Evolutionary conservation across 2,797 vertebrate genomes (phyloP), one percentile per base, ranked within the genome.

Genomic region (Notoglanidium macrostoma): DNA sequence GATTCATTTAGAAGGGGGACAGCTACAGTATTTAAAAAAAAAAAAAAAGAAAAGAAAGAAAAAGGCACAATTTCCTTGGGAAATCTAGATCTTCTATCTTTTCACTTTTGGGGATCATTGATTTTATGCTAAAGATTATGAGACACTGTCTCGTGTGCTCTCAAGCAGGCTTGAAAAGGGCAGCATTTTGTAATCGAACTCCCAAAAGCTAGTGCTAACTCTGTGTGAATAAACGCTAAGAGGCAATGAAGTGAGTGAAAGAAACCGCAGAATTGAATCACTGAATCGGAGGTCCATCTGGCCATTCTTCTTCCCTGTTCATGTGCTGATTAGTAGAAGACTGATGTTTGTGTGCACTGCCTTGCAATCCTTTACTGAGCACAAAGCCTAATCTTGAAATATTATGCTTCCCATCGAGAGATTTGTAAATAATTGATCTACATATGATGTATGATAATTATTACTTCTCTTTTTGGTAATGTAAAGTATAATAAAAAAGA

Each of bases 71-170:
- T 32, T 55, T 78, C 83, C 70, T 86, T 17, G 83, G 83, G 87
- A 88, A 89, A 77, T 88, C 17, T 54, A 80, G 82, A 84, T 65
- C 74, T 29, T 1, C 84, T 10, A 61, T 83, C 32, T 76, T 88
- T 83, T 89, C 87, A 61, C 87, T 29, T 6, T 72, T 84, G 88
- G 85, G 90, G 85, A 88, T 92, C 83, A 94, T 89, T 90, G 91
- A 94, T 94, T 91, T 88, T 91, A 88, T 63, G 88, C 82, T 90
- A 90, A 90, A 90, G 91, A 92, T 93, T 92, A 92, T 93, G 90
- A 92, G 92, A 93, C 89, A 85, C 17, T 70, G 85, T 89, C 86
- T 92, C 86, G 79, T 88, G 78, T 83, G 85, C 86, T 76, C 81
- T 83, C 51, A 51, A 54, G 72, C 89, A 85, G 46, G 70, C 86